Base-by-base conservation (phyloP, 2,113 vertebrate genomes). In the Hippocampus guttulatus region DNA sequence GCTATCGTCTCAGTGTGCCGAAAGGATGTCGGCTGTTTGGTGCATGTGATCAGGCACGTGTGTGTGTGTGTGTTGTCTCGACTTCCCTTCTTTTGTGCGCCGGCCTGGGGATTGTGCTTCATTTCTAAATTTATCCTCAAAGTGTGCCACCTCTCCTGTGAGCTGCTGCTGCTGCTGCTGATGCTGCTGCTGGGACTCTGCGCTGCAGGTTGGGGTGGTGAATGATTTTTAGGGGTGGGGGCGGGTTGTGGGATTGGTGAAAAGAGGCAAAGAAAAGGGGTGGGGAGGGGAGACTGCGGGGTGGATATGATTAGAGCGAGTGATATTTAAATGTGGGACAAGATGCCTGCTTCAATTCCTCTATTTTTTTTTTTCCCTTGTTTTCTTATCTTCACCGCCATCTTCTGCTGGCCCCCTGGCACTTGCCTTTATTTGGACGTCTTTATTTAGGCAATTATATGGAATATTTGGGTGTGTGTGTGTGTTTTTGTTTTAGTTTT, bases 141-240 rank as follows among this genome's bases (percentile, higher is more conserved):
- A 96, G 93, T 94, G 79, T 96, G 95, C 92, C 95, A 95, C 93
- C 95, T 95, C 94, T 97, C 95, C 78, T 93, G 94, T 91, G 93
- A 94, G 94, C 94, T 91, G 91, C 92, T 92, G 89, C 91, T 93
- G 85, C 93, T 94, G 94, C 94, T 91, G 91, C 93, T 94, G 94
- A 94, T 91, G 91, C 25, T 27, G 25, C 92, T 92, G 89, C 91
- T 93, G 85, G 88, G 93, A 95, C 93, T 89, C 92, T 85, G 68
- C 69, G 70, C 77, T 79, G 76, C 73, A 64, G 69, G 73, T 69
- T 67, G 67, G 65, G 60, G 33, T 9, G 51, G 74, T 52, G 62
- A 70, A 72, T 65, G 52, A 62, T 58, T 69, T 10, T 10, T 11
- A 62, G 67, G 51, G 64, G 60, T 38, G 75, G 49, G 58, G 73